Evolutionary conservation across 2,113 vertebrate species (phyloP), one percentile per base, ranked within the genome.

Genomic region (Geothlypis trichas): DNA sequence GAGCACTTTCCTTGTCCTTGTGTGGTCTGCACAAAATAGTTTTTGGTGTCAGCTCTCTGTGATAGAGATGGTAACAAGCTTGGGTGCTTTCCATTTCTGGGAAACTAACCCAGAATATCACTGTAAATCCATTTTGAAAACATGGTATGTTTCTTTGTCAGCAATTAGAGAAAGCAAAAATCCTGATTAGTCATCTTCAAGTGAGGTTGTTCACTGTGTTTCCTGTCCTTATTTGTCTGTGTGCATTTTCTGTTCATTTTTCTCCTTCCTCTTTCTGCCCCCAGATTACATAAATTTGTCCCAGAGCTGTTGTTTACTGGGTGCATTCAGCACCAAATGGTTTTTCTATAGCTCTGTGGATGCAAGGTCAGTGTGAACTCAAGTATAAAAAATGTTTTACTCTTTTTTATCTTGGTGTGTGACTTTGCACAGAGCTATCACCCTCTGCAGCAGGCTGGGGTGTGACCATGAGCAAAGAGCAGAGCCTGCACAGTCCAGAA

Each of bases 221-320:
- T 61, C 42, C 52, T 76, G 81, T 66, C 11, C 62, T 67, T 42
- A 67, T n/a, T 55, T 58, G 8, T 49, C 49, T 51, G 47, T 10
- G 9, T 76, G 26, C 68, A 28, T 77, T 94, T 91, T 91, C 90
- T 92, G 39, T 96, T 97, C 93, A 62, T 89, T 44, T 19, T 91
- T 83, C 37, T 49, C 54, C 61, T 91, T 91, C 67, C 30, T 46
- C 22, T 79, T 62, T 81, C 52, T 77, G 15, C 8, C 30, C 41
- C 24, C 35, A 30, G 20, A 27, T 91, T 17, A 91, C 63, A 74
- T 58, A 69, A 49, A 59, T 67, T 76, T 82, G 26, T 62, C 61
- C 59, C 59, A 55, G 66, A 91, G 71, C 18, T 66, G 66, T 54
- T 87, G 35, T 78, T 82, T 87, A 15, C 42, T 67, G 58, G 6